phyloP scores from a whole-genome alignment of 2,113 vertebrate genomes.

The Sylvia atricapilla region DNA sequence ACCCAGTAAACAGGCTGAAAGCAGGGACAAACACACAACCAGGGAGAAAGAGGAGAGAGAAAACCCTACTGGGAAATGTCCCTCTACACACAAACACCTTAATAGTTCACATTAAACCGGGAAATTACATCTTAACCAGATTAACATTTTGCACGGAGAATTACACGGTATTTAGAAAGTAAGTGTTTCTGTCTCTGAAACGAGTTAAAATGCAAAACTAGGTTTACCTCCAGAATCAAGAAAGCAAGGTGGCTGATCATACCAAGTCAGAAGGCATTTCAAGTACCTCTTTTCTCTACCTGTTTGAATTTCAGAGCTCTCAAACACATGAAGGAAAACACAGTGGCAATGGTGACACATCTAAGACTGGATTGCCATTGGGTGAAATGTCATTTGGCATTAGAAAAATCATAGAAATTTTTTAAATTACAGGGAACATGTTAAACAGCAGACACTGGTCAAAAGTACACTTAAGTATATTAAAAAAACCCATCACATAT shows the following conservation, averaged over 20 bases:
- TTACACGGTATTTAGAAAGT: background rate
- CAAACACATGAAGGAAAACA: background rate
- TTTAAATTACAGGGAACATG: background rate
- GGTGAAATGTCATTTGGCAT: background rate
- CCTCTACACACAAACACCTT: background rate
- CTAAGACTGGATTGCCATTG: background rate
- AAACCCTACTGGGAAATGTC: background rate
- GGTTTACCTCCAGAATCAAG: background rate
- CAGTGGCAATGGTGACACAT: background rate
- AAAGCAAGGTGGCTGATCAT: background rate
- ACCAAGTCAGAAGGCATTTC: background rate
- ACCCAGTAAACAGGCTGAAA: background rate
- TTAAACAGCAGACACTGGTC: background rate
- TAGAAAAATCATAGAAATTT: background rate
- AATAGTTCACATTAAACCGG: background rate
- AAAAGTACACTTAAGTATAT: background rate
- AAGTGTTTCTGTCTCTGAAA: background rate
- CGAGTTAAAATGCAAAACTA: background rate
- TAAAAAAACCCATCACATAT: background rate
- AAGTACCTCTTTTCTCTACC: background rate
- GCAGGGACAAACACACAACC: background rate
- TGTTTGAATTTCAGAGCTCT: background rate
- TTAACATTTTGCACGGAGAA: background rate
- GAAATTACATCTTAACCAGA: background rate
- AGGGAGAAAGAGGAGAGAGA: background rate